A percentile compares a stretch with the other conserved stretches of the same genome.
phyloP scores from a whole-genome alignment of 2,888 invertebrate species.

The Scaptomyza tumidula region DNA sequence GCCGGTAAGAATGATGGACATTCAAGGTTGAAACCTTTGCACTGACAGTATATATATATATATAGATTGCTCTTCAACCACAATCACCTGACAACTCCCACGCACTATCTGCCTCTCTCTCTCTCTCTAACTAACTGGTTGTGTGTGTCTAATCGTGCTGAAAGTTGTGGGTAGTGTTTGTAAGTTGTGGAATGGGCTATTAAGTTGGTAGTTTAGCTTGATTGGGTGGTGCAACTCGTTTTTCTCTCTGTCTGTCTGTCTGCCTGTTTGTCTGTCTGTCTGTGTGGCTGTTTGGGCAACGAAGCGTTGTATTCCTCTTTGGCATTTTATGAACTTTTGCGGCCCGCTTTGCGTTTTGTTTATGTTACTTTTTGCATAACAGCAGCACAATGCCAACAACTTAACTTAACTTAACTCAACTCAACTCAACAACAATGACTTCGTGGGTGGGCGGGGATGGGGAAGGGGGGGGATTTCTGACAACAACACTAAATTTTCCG shows the following conservation, averaged over 20 bases:
- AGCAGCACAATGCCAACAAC: slow-evolving; percentile 23
- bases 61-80: not conserved
- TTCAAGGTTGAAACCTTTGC: slow-evolving; percentile 6
- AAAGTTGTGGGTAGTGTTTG: slow-evolving; percentile 20
- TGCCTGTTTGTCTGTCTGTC: not conserved
- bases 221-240: slow-evolving; percentile 23
- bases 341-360: slow-evolving; percentile 29
- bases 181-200: not conserved
- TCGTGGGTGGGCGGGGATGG: not conserved
- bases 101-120: slow-evolving; percentile 3
- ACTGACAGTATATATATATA: not conserved
- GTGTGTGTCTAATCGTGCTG: slow-evolving; percentile 48
- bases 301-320: slow-evolving; percentile 31
- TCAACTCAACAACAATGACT: not conserved
- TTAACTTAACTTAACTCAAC: not conserved
- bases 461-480: too few relatives aligned
- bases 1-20: slow-evolving; percentile 6
- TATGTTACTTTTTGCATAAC: slow-evolving; percentile 41
- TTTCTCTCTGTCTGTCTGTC: not conserved
- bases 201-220: not conserved
- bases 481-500: slow-evolving; percentile 45
- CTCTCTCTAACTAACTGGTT: not conserved
- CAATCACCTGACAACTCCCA: slow-evolving; percentile 17
- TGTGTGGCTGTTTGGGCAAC: slow-evolving; percentile 19
- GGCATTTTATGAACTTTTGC: slow-evolving; percentile 45